A percentile compares a stretch with the other conserved stretches of the same genome.
These are phyloP conservation scores for Melanerpes formicivorus DNA, from an alignment of 2,113 vertebrate genomes.

Conservation along the genomic window DNA sequence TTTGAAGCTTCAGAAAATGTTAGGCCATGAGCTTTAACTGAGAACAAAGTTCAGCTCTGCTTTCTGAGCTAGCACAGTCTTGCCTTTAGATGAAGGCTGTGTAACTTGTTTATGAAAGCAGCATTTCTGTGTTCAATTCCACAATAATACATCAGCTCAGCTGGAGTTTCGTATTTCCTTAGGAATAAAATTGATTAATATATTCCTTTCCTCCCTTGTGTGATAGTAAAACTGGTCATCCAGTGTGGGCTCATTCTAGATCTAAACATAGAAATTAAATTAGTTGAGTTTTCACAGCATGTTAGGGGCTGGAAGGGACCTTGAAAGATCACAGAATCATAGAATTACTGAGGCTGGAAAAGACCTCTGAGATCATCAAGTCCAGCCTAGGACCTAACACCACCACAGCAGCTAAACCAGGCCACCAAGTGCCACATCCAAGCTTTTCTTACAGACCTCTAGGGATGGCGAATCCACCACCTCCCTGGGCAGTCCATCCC, in stretches of 20 bases:
- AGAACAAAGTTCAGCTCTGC: neutral
- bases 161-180: conserved; percentile 1
- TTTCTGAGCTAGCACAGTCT: neutral
- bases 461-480: too few species aligned
- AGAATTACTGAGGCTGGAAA: too few species aligned
- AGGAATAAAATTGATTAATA: neutral
- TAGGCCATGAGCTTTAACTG: neutral
- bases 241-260: neutral
- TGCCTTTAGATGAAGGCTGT: neutral
- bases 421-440: too few species aligned
- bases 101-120: neutral
- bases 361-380: too few species aligned
- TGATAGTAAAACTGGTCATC: neutral
- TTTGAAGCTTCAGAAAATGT: neutral
- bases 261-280: neutral
- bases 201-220: neutral
- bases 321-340: neutral
- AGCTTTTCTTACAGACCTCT: too few species aligned
- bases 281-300: neutral
- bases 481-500: too few species aligned
- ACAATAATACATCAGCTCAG: neutral
- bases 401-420: too few species aligned
- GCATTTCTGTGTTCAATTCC: neutral
- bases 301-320: too few species aligned
- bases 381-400: too few species aligned